Evolutionary conservation across 2,888 invertebrate genomes (phyloP).

Genomic region (Synergus japonicus): DNA sequence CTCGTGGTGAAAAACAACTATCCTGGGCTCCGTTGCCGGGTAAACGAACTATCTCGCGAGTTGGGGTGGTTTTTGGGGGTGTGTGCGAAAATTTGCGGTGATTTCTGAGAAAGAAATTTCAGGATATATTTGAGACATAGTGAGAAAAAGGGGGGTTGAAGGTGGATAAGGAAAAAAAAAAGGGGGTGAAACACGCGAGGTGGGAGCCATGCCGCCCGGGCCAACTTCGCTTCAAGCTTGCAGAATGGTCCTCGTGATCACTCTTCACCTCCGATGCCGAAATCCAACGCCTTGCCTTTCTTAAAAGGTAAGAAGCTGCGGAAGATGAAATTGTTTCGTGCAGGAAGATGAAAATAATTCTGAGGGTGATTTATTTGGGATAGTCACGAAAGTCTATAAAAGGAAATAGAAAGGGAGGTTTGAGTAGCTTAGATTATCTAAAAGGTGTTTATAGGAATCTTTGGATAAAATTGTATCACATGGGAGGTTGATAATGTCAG

Average conservation of each 20-base stretch:
- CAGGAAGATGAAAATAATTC: background rate
- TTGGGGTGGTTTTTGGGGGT: conserved; percentile 14
- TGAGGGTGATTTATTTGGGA: background rate
- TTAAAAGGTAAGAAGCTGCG: conserved; percentile 46
- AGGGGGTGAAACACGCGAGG: conserved; percentile 49
- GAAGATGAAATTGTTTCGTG: background rate
- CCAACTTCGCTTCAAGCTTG: conserved; percentile 66
- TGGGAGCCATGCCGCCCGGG: conserved; percentile 76
- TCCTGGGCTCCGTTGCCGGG: conserved; percentile 19
- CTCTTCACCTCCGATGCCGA: conserved; percentile 64
- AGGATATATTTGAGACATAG: background rate
- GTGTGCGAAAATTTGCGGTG: conserved; percentile 12
- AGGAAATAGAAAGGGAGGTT: background rate
- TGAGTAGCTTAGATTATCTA: background rate
- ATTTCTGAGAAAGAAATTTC: background rate
- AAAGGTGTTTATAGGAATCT: background rate
- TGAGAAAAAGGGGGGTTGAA: background rate
- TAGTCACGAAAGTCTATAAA: background rate
- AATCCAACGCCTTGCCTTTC: conserved; percentile 60
- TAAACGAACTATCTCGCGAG: conserved; percentile 21
- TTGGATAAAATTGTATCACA: too few relatives aligned
- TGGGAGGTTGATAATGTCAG: too few relatives aligned
- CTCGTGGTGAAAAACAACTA: conserved; percentile 15
- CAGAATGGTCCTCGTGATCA: conserved; percentile 60
- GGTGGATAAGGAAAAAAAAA: conserved; percentile 21